Conservation (phyloP, 2,113 vertebrate species). For the Himantopus leucocephalus region DNA sequence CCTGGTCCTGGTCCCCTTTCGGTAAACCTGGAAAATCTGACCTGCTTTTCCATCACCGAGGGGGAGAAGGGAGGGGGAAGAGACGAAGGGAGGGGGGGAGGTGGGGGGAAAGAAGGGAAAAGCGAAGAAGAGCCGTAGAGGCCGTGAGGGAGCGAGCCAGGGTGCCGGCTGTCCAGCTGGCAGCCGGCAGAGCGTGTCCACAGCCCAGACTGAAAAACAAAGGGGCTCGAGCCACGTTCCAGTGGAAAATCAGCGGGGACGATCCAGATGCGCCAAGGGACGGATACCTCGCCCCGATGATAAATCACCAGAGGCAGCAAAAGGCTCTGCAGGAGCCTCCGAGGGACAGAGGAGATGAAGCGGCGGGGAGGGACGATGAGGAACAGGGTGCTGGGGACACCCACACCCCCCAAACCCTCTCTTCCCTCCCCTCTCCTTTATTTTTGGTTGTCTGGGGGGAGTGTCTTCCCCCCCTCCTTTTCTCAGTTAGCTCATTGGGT, state of each 20-base stretch:
- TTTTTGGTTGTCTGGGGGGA: not conserved
- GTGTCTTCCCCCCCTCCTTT: not conserved
- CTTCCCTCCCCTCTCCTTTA: not conserved
- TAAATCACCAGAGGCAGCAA: not conserved
- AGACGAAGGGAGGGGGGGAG: too few relatives aligned
- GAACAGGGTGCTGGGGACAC: not conserved
- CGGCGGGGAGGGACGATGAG: fast-evolving
- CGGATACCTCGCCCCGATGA: not conserved
- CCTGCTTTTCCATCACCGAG: constrained; percentile 20
- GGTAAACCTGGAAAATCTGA: constrained; percentile 55
- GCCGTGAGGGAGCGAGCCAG: constrained; percentile 18
- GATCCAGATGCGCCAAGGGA: constrained; percentile 4
- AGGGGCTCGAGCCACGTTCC: constrained; percentile 30
- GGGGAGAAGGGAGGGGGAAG: not conserved
- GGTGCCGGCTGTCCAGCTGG: constrained; percentile 46
- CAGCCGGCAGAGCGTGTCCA: constrained; percentile 49
- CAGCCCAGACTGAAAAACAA: constrained; percentile 67
- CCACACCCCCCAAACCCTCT: not conserved
- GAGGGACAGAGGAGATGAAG: not conserved
- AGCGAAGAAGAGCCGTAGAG: not conserved
- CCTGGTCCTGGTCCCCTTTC: not conserved
- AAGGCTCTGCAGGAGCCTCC: not conserved
- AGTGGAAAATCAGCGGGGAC: constrained; percentile 64
- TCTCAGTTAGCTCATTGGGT: not conserved
- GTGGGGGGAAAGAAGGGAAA: not conserved